Percentiles rank a stretch among this genome's conserved stretches.
Evolutionary conservation across 1,140 invertebrate species (phyloP).

Genomic region (Temnothorax longispinosus): DNA sequence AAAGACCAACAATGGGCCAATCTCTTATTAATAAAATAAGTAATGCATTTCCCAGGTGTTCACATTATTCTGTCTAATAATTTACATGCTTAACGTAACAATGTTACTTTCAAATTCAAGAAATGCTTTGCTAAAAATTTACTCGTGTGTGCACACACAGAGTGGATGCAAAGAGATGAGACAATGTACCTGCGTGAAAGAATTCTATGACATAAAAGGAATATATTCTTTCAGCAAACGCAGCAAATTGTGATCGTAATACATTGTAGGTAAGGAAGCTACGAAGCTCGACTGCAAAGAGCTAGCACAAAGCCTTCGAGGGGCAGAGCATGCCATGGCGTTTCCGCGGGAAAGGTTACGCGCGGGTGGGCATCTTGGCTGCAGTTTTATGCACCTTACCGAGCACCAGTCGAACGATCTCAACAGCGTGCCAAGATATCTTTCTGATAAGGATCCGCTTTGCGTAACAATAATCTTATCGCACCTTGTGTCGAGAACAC

Average conservation of each 20-base stretch:
- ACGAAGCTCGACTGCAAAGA: background rate
- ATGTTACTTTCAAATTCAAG: background rate
- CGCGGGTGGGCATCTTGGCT: background rate
- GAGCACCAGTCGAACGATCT: constrained; percentile 84
- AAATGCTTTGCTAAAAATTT: background rate
- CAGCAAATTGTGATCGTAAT: background rate
- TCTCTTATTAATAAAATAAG: too few relatives aligned
- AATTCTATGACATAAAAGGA: background rate
- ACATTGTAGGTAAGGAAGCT: background rate
- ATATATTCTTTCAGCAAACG: background rate
- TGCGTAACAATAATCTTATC: background rate
- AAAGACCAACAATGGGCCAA: too few relatives aligned
- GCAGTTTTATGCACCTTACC: constrained; percentile 74
- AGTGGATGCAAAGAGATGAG: background rate
- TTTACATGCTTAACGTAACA: too few relatives aligned
- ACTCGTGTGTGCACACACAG: background rate
- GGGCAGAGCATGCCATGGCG: background rate
- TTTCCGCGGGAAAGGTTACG: constrained; percentile 42
- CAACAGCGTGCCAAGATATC: constrained; percentile 30
- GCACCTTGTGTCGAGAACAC: background rate
- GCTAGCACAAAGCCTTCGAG: background rate
- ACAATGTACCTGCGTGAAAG: background rate
- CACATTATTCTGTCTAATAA: too few relatives aligned
- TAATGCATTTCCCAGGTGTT: too few relatives aligned
- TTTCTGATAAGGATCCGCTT: background rate